Evolutionary conservation across 2,797 vertebrate genomes (phyloP).

Genomic region (Leptatherina wallacei): DNA sequence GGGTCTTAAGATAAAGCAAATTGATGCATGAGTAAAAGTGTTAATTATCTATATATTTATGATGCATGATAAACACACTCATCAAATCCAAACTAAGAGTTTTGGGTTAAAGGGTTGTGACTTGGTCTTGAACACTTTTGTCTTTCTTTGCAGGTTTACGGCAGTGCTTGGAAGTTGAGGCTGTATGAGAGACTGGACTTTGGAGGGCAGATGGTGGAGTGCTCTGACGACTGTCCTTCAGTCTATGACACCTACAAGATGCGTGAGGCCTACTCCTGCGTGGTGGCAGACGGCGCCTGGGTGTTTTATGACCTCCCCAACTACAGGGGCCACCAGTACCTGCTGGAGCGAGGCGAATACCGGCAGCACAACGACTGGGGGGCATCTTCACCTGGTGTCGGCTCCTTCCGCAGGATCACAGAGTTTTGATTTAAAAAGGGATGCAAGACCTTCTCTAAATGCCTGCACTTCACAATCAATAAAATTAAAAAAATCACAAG

Average conservation of each 20-base stretch:
- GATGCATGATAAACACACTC: no score
- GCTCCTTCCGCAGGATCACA: slow-evolving; percentile 85
- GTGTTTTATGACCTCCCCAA: slow-evolving; percentile 87
- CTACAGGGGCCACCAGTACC: slow-evolving; percentile 87
- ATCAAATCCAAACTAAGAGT: no score
- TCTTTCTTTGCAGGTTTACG: slow-evolving; percentile 68
- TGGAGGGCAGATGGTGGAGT: slow-evolving; percentile 86
- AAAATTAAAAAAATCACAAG: slow-evolving; percentile 33
- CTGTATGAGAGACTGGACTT: slow-evolving; percentile 88
- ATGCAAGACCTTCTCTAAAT: slow-evolving; percentile 7
- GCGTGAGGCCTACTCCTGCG: slow-evolving; percentile 86
- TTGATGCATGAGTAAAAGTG: no score
- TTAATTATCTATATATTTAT: no score
- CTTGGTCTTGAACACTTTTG: no score
- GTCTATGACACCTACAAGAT: slow-evolving; percentile 84
- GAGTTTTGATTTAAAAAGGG: slow-evolving; percentile 69
- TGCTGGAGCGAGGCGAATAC: slow-evolving; percentile 87
- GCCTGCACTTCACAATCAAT: slow-evolving; percentile 29
- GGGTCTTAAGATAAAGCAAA: neutral
- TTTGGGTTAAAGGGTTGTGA: neutral
- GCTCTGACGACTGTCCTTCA: slow-evolving; percentile 86
- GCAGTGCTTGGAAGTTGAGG: slow-evolving; percentile 84
- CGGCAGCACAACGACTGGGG: slow-evolving; percentile 87
- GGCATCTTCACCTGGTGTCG: slow-evolving; percentile 77
- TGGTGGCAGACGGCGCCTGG: slow-evolving; percentile 87